phyloP scores from a whole-genome alignment of 2,797 vertebrate species.

The Gallirallus australis region DNA sequence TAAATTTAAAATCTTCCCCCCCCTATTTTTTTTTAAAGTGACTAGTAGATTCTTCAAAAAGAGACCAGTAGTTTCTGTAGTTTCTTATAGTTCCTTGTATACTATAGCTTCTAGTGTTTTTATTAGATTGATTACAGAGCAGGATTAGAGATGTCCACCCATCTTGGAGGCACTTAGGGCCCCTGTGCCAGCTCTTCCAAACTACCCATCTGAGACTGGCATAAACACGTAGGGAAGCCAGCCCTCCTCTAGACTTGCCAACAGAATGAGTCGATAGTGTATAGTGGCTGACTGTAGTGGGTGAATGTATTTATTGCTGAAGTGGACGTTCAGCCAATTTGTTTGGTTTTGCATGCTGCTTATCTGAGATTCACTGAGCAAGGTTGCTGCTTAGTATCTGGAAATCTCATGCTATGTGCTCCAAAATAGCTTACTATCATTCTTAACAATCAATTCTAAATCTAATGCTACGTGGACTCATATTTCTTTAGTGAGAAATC shows the following conservation, averaged over 20 bases:
- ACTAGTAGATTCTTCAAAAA: too few relatives aligned
- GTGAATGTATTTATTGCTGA: not conserved
- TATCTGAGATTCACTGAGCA: not conserved
- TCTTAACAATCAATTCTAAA: not conserved
- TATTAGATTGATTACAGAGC: not conserved
- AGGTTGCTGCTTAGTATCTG: not conserved
- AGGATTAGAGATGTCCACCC: not conserved
- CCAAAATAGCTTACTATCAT: not conserved
- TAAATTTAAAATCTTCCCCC: not conserved
- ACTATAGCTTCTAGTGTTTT: not conserved
- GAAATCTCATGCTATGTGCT: not conserved
- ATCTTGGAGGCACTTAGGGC: rapidly evolving
- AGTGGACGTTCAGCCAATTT: not conserved
- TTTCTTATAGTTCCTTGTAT: not conserved
- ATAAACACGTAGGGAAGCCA: rapidly evolving
- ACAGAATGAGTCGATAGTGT: not conserved
- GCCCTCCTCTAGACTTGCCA: not conserved
- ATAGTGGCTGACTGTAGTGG: not conserved
- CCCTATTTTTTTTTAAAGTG: too few relatives aligned
- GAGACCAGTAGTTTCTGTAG: not conserved
- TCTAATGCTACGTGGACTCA: not conserved
- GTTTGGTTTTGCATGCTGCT: not conserved
- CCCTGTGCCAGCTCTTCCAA: not conserved
- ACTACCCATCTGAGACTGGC: not conserved
- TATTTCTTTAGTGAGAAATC: not conserved